Percentiles rank a stretch among this genome's conserved stretches.
These are phyloP conservation scores for Pitangus sulphuratus DNA, from an alignment of 2,797 vertebrate genomes.

Conservation along the genomic window DNA sequence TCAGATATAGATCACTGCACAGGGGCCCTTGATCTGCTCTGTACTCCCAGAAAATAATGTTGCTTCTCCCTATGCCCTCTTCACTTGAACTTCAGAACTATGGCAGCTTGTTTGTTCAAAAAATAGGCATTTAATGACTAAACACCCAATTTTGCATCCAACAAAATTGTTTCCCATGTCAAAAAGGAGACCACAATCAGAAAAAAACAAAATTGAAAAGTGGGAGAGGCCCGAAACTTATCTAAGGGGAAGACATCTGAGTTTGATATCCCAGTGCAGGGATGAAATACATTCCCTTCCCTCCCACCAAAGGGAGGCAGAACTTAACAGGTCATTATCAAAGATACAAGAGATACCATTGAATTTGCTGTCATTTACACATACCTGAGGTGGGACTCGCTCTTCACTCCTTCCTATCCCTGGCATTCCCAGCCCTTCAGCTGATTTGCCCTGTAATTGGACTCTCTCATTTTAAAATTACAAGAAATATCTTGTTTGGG, in stretches of 20 bases:
- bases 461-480: background rate
- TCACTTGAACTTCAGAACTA: background rate
- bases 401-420: background rate
- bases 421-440: background rate
- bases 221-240: background rate
- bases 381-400: background rate
- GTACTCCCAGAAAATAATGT: background rate
- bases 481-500: background rate
- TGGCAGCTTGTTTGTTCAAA: background rate
- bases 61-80: background rate
- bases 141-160: background rate
- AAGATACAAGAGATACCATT: background rate
- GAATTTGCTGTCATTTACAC: background rate
- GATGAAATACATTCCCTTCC: background rate
- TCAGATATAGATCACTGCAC: constrained; percentile 30
- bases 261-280: background rate
- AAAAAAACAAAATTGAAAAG: background rate
- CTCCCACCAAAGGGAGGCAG: background rate
- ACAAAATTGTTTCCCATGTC: background rate
- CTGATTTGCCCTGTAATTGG: rapidly evolving
- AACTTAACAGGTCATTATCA: background rate
- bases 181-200: background rate
- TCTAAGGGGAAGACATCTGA: background rate
- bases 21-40: background rate
- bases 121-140: background rate